These are phyloP conservation scores for Megaleporinus macrocephalus DNA, from an alignment of 2,113 vertebrate species.

Conservation along the genomic window DNA sequence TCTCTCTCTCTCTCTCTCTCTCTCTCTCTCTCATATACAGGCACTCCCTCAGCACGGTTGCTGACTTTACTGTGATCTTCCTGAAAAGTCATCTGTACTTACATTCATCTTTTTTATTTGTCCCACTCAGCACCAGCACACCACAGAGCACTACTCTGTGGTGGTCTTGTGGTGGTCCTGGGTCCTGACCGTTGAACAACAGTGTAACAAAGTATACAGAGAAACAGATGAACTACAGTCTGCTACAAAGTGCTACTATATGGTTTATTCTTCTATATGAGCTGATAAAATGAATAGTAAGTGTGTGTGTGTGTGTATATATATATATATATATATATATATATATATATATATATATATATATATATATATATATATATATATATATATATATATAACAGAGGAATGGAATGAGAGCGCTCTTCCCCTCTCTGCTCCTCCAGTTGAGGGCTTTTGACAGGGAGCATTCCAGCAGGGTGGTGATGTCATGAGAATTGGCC, in stretches of 20 bases:
- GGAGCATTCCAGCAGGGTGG: conserved; percentile 79
- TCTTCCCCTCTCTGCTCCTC: conserved; percentile 47
- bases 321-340: neutral
- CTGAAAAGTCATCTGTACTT: neutral
- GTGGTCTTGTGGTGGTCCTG: too few species aligned
- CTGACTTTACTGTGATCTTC: neutral
- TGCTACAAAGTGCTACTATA: too few species aligned
- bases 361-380: too few species aligned
- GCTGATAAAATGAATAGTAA: too few species aligned
- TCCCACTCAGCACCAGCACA: too few species aligned
- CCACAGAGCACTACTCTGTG: too few species aligned
- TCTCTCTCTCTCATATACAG: conserved; percentile 7
- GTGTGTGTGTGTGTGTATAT: neutral
- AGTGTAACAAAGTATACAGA: too few species aligned
- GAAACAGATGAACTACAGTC: too few species aligned
- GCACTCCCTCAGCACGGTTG: neutral
- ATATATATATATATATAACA: conserved; percentile 43
- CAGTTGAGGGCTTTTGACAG: conserved; percentile 72
- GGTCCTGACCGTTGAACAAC: too few species aligned
- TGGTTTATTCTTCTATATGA: too few species aligned
- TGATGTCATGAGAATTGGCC: conserved; percentile 86
- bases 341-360: too few species aligned
- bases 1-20: conserved; percentile 42
- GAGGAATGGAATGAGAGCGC: conserved; percentile 43
- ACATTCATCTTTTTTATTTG: neutral